Base-by-base conservation (phyloP, 2,888 invertebrate genomes). In the Drosophila pseudotalamancana region DNA sequence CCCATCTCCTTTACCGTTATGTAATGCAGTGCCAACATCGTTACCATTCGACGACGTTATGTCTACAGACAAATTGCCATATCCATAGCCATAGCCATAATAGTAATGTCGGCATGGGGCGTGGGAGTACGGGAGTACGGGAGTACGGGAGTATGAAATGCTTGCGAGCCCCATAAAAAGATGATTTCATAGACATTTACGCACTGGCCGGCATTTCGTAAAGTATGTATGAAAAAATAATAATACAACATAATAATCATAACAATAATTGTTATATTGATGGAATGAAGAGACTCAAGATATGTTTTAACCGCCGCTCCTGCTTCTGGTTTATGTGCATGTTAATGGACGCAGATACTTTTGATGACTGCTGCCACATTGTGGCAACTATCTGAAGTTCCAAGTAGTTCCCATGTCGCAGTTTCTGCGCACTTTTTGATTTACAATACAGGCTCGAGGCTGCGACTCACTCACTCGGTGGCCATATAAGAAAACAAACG, bases 51-150 rank as follows among this genome's bases (percentile, higher is more conserved):
- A 55, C 72, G 74, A 67, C 75, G 69, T 85, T 76, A 72, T 82
- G 81, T 89, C 88, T 82, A 85, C 88, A 82, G 87, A 89, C 88
- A 87, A 87, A 87, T 87, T 89, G 88, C 88, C 85, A 88, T 87
- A 87, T 87, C 77, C 85, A 87, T 89, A 82, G 88, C 88, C 85
- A 88, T 87, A 87, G 87, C 77, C 85, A 87, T 89, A 82, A 85
- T 76, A 81, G 85, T 80, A 81, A 76, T 73, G 50, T 40, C 54
- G 18, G 57, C 18, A 21, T 34, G 29, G 11, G 37, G 27, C 43
- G 49, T 72, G 74, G 64, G 56, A 60, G 72, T 21, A 43, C 37
- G n/a, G n/a, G n/a, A n/a, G n/a, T n/a, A n/a, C n/a, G n/a, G n/a
- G n/a, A n/a, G n/a, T n/a, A n/a, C n/a, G n/a, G 61, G 49, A 49